These are phyloP conservation scores for Orchesella cincta DNA, from an alignment of 1,140 invertebrate species.

Conservation along the genomic window DNA sequence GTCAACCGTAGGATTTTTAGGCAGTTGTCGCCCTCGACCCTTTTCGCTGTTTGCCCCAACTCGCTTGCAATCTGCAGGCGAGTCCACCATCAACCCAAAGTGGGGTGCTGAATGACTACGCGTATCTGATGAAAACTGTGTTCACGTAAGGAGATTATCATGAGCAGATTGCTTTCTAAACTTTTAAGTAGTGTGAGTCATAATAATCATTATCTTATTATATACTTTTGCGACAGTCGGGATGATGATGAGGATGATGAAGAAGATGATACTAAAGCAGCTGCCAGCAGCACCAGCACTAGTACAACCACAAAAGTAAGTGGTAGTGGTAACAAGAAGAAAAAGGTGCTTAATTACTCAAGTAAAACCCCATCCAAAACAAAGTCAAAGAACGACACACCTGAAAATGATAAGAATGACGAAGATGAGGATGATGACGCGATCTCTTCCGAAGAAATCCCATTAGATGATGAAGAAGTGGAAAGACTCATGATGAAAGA, in stretches of 20 bases:
- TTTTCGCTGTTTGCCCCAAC: conserved; percentile 45
- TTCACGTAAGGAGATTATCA: conserved; percentile 40
- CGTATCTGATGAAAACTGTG: conserved; percentile 40
- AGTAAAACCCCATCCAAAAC: too few species aligned
- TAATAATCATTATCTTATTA: not conserved
- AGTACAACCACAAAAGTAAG: not conserved
- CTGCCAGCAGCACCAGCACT: not conserved
- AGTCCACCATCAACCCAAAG: conserved; percentile 38
- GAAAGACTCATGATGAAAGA: conserved; percentile 28
- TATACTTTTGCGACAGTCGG: conserved; percentile 2
- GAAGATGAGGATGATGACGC: conserved; percentile 37
- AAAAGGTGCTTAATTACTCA: too few species aligned
- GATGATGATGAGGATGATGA: conserved; percentile 30
- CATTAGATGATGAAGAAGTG: conserved; percentile 35
- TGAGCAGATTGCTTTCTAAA: not conserved
- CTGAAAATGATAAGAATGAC: not conserved
- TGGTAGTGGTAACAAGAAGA: not conserved
- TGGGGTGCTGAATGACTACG: conserved; percentile 43
- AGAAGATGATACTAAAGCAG: conserved; percentile 3
- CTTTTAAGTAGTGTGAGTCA: not conserved
- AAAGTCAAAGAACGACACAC: conserved; percentile 10
- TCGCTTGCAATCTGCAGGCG: conserved; percentile 39
- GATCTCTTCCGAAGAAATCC: conserved; percentile 9
- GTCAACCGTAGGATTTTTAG: conserved; percentile 21
- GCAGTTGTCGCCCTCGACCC: conserved; percentile 43